phyloP scores from a whole-genome alignment of 2,888 invertebrate species.

The Sacculina carcini region DNA sequence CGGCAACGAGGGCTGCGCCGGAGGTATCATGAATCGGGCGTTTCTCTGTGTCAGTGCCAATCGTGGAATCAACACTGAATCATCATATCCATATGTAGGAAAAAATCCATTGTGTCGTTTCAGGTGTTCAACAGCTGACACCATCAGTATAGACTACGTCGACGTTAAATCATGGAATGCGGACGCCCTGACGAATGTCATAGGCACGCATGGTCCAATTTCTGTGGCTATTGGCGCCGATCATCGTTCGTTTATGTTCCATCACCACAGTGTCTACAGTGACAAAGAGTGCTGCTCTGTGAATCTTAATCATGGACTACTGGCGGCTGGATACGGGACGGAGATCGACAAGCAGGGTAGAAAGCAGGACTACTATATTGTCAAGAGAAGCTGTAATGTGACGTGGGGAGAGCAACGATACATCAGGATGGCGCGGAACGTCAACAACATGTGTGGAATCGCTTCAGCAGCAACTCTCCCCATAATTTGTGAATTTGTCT shows the following conservation, averaged over 20 bases:
- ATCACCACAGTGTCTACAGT: conserved; percentile 24
- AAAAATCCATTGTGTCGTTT: conserved; percentile 22
- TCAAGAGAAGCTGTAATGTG: too few relatives aligned
- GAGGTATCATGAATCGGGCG: conserved; percentile 56
- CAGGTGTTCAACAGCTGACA: conserved; percentile 33
- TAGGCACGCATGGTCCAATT: conserved; percentile 59
- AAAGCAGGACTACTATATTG: conserved; percentile 28
- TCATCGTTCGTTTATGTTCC: conserved; percentile 57
- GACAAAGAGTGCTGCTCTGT: conserved; percentile 43
- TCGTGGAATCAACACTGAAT: conserved; percentile 66
- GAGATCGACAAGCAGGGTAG: conserved; percentile 26
- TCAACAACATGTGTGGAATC: too few relatives aligned
- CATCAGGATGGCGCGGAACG: too few relatives aligned
- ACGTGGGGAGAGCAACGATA: too few relatives aligned
- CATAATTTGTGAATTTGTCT: conserved; percentile 48
- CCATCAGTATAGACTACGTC: conserved; percentile 49
- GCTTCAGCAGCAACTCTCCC: conserved; percentile 57
- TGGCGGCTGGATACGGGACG: conserved; percentile 55
- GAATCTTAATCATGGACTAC: conserved; percentile 56
- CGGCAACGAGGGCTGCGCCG: conserved; percentile 72
- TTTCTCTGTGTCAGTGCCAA: conserved; percentile 59
- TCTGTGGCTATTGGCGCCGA: conserved; percentile 73
- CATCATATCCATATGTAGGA: conserved; percentile 58
- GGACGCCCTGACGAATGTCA: conserved; percentile 39
- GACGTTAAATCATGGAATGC: conserved; percentile 49